Conservation (phyloP, 2,888 invertebrate genomes). For the Volucella inflata region DNA sequence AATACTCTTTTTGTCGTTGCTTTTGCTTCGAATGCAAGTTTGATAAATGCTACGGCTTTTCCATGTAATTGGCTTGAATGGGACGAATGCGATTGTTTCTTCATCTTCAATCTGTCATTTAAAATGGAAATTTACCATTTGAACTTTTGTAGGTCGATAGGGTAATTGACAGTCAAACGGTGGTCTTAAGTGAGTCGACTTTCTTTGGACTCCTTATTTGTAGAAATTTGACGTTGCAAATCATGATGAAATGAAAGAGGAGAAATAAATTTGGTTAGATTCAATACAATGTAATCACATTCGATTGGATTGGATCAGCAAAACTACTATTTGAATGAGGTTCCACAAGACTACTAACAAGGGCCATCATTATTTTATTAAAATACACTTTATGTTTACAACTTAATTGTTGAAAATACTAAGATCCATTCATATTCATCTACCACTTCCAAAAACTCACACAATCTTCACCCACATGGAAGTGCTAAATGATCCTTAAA, state of each 20-base stretch:
- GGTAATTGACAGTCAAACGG: conserved; percentile 63
- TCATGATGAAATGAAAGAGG: not conserved
- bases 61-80: conserved; percentile 54
- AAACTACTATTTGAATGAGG: too few relatives aligned
- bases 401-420: not conserved
- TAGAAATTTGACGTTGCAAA: conserved; percentile 21
- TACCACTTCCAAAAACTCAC: conserved; percentile 62
- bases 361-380: too few relatives aligned
- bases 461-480: conserved; percentile 59
- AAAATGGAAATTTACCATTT: conserved; percentile 53
- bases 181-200: conserved; percentile 13
- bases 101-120: conserved; percentile 61
- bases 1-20: conserved; percentile 19
- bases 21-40: conserved; percentile 29
- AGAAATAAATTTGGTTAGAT: too few relatives aligned
- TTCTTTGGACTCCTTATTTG: conserved; percentile 20
- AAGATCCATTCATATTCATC: not conserved
- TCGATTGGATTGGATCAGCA: too few relatives aligned
- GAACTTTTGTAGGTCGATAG: conserved; percentile 69
- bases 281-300: too few relatives aligned
- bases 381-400: too few relatives aligned
- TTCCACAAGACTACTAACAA: too few relatives aligned
- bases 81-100: conserved; percentile 40
- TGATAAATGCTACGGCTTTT: conserved; percentile 67
- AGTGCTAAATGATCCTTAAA: conserved; percentile 68